These are phyloP conservation scores for Bungarus multicinctus DNA, from an alignment of 2,113 vertebrate genomes.

Conservation along the genomic window DNA sequence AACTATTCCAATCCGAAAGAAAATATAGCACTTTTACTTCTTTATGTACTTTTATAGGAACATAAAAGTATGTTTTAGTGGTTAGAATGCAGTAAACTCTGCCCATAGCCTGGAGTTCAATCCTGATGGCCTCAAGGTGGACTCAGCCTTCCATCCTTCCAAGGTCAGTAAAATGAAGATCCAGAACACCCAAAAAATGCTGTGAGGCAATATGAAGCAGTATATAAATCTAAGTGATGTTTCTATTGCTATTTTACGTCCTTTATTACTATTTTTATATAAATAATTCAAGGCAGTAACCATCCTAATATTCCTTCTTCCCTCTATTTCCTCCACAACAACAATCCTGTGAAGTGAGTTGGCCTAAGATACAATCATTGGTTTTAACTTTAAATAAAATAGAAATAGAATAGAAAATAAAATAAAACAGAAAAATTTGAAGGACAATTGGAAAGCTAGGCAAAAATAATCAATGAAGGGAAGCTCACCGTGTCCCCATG, in stretches of 20 bases:
- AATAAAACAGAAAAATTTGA: conserved; percentile 1
- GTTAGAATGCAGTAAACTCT: neutral
- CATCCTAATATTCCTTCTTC: neutral
- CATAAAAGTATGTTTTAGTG: neutral
- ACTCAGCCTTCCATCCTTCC: neutral
- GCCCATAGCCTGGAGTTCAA: neutral
- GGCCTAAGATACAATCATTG: neutral
- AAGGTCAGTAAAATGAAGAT: neutral
- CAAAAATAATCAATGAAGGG: neutral
- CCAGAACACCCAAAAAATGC: neutral
- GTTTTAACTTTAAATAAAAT: conserved; percentile 4
- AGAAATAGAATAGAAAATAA: conserved; percentile 13
- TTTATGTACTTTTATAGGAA: neutral
- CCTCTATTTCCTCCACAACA: neutral
- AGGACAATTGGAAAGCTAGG: neutral
- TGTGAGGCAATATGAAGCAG: neutral
- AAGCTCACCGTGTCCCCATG: neutral
- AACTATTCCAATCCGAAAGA: neutral
- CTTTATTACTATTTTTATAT: neutral
- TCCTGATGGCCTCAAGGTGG: neutral
- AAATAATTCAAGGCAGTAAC: neutral
- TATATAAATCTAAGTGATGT: neutral
- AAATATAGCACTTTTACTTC: neutral
- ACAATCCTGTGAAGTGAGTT: neutral
- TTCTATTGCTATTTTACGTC: neutral